phyloP scores from a whole-genome alignment of 2,113 vertebrate genomes.

The Edolisoma coerulescens region DNA sequence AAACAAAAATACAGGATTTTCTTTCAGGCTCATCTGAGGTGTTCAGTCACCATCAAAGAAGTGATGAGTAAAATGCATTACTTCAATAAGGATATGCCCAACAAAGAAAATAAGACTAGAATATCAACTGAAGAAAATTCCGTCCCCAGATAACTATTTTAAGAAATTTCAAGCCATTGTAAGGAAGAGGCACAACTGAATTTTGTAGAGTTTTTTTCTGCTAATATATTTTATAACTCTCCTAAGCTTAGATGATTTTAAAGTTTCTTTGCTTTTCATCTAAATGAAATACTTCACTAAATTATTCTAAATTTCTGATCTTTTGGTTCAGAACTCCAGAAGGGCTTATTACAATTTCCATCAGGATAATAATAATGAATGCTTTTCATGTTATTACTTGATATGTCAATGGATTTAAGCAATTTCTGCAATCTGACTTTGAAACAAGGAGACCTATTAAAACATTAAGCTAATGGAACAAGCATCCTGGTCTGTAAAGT shows the following conservation, averaged over 20 bases:
- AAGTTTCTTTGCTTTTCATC: neutral
- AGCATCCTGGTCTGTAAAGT: neutral
- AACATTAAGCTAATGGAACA: neutral
- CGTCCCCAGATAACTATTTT: neutral
- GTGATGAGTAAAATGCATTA: neutral
- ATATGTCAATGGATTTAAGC: neutral
- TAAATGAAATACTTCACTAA: neutral
- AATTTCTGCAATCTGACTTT: neutral
- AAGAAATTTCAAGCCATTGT: neutral
- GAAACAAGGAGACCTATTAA: neutral
- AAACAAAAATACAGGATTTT: neutral
- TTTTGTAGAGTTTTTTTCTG: neutral
- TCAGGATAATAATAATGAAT: neutral
- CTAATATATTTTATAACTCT: rapidly evolving
- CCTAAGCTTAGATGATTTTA: neutral
- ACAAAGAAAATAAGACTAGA: neutral
- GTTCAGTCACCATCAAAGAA: neutral
- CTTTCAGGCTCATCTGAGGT: rapidly evolving
- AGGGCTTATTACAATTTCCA: neutral
- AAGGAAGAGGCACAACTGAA: neutral
- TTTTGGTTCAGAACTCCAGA: neutral
- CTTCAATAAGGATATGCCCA: neutral
- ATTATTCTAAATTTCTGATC: neutral
- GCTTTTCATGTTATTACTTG: neutral
- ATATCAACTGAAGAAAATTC: neutral